These are phyloP conservation scores for Cosmia pyralina DNA, from an alignment of 2,888 invertebrate genomes.

Conservation along the genomic window DNA sequence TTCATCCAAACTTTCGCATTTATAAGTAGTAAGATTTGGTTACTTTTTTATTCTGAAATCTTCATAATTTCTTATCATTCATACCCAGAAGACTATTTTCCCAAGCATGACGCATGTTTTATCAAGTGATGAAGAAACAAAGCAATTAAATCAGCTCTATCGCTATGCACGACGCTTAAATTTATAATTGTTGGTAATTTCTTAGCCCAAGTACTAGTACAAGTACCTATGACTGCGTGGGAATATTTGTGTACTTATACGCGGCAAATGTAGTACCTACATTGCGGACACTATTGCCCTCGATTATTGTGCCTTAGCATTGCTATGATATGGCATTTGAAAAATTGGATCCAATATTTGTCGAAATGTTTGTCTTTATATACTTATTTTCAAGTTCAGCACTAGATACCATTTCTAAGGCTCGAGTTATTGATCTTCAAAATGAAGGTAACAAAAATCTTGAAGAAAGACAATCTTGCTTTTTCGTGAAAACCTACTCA, in stretches of 20 bases:
- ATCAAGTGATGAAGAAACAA: constrained; percentile 50
- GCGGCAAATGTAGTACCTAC: constrained; percentile 29
- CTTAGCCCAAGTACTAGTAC: constrained; percentile 30
- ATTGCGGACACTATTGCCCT: constrained; percentile 33
- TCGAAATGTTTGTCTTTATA: constrained; percentile 17
- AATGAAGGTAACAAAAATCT: no score
- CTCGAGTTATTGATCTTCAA: no score
- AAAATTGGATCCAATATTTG: constrained; percentile 34
- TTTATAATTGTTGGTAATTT: constrained; percentile 64
- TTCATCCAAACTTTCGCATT: no score
- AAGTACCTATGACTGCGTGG: constrained; percentile 54
- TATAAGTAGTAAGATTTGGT: no score
- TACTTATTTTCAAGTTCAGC: constrained; percentile 44
- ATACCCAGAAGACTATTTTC: background rate
- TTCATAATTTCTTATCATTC: background rate
- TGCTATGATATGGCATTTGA: constrained; percentile 15
- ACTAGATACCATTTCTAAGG: no score
- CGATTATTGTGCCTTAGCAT: constrained; percentile 12
- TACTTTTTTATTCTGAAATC: background rate
- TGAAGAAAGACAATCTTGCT: no score
- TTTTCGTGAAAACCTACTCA: no score
- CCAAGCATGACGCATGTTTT: constrained; percentile 8
- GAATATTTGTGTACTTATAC: constrained; percentile 53
- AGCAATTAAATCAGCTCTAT: constrained; percentile 55
- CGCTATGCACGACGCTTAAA: constrained; percentile 56